Percentiles rank a stretch among this genome's conserved stretches.
Evolutionary conservation across 2,797 vertebrate species (phyloP).

Genomic region (Coracias cyanogaster): DNA sequence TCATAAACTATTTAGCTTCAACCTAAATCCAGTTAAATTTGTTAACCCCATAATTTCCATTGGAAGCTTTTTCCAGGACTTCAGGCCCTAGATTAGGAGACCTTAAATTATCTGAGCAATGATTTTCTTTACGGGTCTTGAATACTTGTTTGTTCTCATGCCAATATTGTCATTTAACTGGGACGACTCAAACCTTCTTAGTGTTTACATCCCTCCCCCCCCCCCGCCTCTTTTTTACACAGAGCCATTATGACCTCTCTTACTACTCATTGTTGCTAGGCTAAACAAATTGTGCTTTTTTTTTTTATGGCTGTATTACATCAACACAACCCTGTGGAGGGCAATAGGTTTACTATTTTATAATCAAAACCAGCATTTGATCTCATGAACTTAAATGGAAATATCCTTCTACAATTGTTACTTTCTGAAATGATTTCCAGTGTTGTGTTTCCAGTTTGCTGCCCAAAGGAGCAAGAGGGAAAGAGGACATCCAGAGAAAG

Average conservation of each 20-base stretch:
- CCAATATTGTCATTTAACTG: slow-evolving; percentile 22
- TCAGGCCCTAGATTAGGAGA: neutral
- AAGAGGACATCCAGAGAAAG: neutral
- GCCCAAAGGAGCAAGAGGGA: neutral
- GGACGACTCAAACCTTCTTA: neutral
- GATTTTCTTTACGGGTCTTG: neutral
- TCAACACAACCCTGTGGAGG: slow-evolving; percentile 40
- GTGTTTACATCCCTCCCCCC: neutral
- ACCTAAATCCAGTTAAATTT: neutral
- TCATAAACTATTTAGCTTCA: neutral
- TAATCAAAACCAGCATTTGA: slow-evolving; percentile 67
- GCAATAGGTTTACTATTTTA: slow-evolving; percentile 60
- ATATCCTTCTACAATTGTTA: neutral
- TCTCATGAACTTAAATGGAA: slow-evolving; percentile 54
- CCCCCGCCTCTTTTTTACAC: neutral
- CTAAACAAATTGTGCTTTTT: slow-evolving; percentile 64
- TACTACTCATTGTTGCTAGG: slow-evolving; percentile 46
- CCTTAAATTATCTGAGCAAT: neutral
- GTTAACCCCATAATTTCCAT: neutral
- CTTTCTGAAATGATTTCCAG: slow-evolving; percentile 11
- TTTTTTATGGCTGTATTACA: slow-evolving; percentile 55
- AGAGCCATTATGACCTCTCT: slow-evolving; percentile 30
- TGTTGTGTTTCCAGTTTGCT: neutral
- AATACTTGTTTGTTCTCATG: slow-evolving; percentile 13
- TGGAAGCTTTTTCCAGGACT: neutral